Percentiles rank a stretch among this genome's conserved stretches.
Conservation (phyloP, 2,113 vertebrate species). For the Barbus barbus region DNA sequence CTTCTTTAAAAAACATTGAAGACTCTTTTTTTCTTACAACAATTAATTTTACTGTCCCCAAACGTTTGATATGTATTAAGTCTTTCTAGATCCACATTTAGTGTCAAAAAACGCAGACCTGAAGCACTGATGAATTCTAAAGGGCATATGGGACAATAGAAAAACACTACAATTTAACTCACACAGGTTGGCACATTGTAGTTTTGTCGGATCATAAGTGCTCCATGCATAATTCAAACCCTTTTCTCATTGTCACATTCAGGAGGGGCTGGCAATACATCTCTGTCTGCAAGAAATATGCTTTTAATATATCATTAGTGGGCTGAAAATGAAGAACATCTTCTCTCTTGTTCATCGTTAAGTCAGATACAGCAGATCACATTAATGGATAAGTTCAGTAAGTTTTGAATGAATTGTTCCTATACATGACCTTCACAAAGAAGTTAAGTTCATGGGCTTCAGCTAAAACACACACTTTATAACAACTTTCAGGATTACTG, state of each 20-base stretch:
- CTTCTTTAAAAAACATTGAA: too few species aligned
- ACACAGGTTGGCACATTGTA: slow-evolving; percentile 51
- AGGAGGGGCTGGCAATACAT: slow-evolving; percentile 59
- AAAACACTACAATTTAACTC: not conserved
- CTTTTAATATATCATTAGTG: slow-evolving; percentile 66
- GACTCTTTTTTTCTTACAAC: too few species aligned
- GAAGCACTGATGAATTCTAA: slow-evolving; percentile 27
- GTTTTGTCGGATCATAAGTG: slow-evolving; percentile 57
- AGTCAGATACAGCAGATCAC: slow-evolving; percentile 24
- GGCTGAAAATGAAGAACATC: slow-evolving; percentile 45
- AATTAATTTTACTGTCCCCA: not conserved
- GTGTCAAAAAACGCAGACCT: too few species aligned
- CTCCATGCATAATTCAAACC: slow-evolving; percentile 69
- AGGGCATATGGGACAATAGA: slow-evolving; percentile 46
- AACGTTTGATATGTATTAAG: not conserved
- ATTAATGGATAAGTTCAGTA: slow-evolving; percentile 34
- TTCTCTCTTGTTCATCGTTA: slow-evolving; percentile 18
- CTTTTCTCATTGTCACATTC: slow-evolving; percentile 68
- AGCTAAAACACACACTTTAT: not conserved
- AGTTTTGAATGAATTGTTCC: slow-evolving; percentile 20
- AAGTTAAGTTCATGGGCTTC: not conserved
- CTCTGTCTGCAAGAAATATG: slow-evolving; percentile 63
- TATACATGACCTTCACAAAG: slow-evolving; percentile 48
- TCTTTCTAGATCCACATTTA: too few species aligned
- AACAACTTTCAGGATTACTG: not conserved